These are phyloP conservation scores for Macrosteles quadrilineatus DNA, from an alignment of 1,140 invertebrate genomes.

Conservation along the genomic window DNA sequence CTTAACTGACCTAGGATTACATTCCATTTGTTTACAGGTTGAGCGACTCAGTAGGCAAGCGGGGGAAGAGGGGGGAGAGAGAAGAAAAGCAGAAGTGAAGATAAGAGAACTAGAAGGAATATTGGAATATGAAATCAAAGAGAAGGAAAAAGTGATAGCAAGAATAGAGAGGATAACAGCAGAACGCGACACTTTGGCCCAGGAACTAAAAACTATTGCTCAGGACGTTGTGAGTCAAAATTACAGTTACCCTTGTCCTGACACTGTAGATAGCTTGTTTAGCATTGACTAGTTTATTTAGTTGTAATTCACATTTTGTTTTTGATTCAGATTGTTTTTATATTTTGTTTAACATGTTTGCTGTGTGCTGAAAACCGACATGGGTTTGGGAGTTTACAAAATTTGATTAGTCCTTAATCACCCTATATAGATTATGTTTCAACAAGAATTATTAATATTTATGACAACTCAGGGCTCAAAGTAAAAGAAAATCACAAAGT, in stretches of 20 bases:
- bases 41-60: slow-evolving; percentile 75
- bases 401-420: no score
- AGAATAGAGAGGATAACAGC: slow-evolving; percentile 63
- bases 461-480: no score
- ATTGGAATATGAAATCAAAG: slow-evolving; percentile 66
- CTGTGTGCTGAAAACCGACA: no score
- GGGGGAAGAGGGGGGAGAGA: slow-evolving; percentile 75
- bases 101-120: slow-evolving; percentile 64
- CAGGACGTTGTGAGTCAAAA: slow-evolving; percentile 39
- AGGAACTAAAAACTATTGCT: slow-evolving; percentile 61
- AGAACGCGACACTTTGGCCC: slow-evolving; percentile 64
- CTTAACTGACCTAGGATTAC: no score
- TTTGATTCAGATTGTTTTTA: not conserved
- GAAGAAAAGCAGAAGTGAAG: slow-evolving; percentile 70
- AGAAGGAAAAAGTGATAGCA: slow-evolving; percentile 65
- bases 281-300: slow-evolving; percentile 4
- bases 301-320: no score
- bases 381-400: no score
- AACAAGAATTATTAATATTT: no score
- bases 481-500: no score
- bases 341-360: no score
- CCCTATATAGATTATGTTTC: no score
- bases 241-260: not conserved
- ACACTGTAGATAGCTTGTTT: slow-evolving; percentile 6
- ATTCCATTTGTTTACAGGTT: no score